Evolutionary conservation across 1,140 invertebrate species (phyloP).

Genomic region (Drosophila nikananu): DNA sequence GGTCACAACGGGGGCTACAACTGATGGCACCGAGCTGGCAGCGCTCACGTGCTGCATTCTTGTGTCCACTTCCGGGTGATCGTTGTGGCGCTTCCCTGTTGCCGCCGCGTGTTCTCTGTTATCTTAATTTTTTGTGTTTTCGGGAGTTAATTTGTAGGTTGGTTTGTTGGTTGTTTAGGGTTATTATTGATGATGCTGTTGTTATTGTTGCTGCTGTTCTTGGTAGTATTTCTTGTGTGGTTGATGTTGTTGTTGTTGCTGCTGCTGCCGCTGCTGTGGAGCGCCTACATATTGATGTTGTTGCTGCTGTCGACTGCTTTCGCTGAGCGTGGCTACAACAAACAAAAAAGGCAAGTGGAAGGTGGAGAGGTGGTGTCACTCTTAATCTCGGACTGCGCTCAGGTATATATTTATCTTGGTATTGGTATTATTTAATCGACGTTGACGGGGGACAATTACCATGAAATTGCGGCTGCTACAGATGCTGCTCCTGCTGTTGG

Average conservation of each 20-base stretch:
- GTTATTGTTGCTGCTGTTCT: constrained; percentile 45
- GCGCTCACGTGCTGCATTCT: constrained; percentile 82
- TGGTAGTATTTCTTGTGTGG: constrained; percentile 45
- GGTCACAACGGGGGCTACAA: constrained; percentile 86
- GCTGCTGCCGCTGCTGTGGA: constrained; percentile 59
- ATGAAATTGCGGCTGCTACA: constrained; percentile 31
- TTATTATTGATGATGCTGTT: constrained; percentile 5
- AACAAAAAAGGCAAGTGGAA: constrained; percentile 76
- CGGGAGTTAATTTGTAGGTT: constrained; percentile 31
- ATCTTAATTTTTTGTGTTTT: constrained; percentile 13
- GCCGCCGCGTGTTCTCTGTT: constrained; percentile 15
- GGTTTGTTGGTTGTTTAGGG: constrained; percentile 22
- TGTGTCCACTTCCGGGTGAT: constrained; percentile 36
- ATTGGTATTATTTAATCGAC: constrained; percentile 17
- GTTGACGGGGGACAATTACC: constrained; percentile 63
- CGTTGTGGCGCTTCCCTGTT: constrained; percentile 41
- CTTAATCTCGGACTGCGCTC: constrained; percentile 46
- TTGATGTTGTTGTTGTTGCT: constrained; percentile 42
- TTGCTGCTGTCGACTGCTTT: constrained; percentile 78
- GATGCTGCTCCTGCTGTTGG: neutral
- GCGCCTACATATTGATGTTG: constrained; percentile 72
- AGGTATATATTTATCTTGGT: constrained; percentile 30
- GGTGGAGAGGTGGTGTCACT: constrained; percentile 49
- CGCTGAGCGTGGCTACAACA: constrained; percentile 76
- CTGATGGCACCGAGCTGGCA: constrained; percentile 76